phyloP scores from a whole-genome alignment of 1,140 invertebrate species.

The Battus philenor region DNA sequence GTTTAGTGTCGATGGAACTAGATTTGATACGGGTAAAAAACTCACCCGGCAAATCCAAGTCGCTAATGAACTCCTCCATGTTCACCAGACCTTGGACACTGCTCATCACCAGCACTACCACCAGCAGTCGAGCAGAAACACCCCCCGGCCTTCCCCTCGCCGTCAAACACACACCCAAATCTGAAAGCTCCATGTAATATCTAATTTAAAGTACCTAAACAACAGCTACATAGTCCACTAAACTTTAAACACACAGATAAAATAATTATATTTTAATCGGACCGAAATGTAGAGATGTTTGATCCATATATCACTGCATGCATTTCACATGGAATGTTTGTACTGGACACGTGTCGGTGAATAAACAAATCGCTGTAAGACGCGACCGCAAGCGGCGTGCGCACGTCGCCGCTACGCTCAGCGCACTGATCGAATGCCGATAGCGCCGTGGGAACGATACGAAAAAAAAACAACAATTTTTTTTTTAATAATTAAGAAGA shows the following conservation, averaged over 20 bases:
- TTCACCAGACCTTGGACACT: slow-evolving; percentile 40
- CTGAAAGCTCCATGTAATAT: slow-evolving; percentile 7
- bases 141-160: slow-evolving; percentile 16
- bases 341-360: slow-evolving; percentile 29
- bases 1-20: no score
- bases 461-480: slow-evolving; percentile 22
- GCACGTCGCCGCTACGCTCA: slow-evolving; percentile 37
- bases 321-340: slow-evolving; percentile 4
- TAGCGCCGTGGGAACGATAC: slow-evolving; percentile 31
- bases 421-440: slow-evolving; percentile 54
- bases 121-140: slow-evolving; percentile 21
- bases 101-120: slow-evolving; percentile 32
- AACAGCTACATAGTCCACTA: no score
- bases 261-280: slow-evolving; percentile 5
- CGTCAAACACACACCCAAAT: slow-evolving; percentile 6
- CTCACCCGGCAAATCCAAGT: slow-evolving; percentile 56
- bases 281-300: no score
- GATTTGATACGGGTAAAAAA: no score
- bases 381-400: slow-evolving; percentile 32
- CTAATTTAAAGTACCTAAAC: no score
- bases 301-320: no score
- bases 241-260: no score
- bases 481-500: no score
- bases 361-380: slow-evolving; percentile 36
- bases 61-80: slow-evolving; percentile 55